Evolutionary conservation across 2,888 invertebrate species (phyloP).

Genomic region (Lasioglossum oenotherae): DNA sequence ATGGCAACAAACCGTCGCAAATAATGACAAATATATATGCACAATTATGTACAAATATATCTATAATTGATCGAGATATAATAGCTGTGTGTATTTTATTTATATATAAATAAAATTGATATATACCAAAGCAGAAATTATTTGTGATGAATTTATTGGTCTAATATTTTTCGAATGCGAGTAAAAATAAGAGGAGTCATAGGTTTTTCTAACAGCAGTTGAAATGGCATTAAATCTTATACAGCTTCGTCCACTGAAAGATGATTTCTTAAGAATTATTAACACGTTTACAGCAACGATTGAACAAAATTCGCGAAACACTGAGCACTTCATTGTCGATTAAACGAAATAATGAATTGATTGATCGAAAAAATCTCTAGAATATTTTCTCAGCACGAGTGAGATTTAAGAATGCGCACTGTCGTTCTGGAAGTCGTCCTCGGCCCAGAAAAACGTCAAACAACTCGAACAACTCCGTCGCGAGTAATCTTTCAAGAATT

Average conservation of each 20-base stretch:
- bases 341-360: too few relatives aligned
- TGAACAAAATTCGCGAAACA: too few relatives aligned
- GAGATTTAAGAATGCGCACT: background rate
- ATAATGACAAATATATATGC: background rate
- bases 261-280: too few relatives aligned
- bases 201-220: background rate
- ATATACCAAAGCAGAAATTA: background rate
- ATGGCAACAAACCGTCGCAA: background rate
- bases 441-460: background rate
- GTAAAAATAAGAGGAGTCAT: background rate
- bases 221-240: background rate
- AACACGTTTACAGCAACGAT: too few relatives aligned
- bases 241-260: too few relatives aligned
- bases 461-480: background rate
- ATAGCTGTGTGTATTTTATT: background rate
- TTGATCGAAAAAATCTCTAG: too few relatives aligned
- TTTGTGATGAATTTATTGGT: background rate
- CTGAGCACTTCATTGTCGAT: too few relatives aligned
- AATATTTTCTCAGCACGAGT: background rate
- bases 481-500: conserved; percentile 1
- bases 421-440: background rate
- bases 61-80: background rate
- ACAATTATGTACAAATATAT: background rate
- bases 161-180: background rate
- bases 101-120: background rate